Percentiles rank a stretch among this genome's conserved stretches.
Conservation (phyloP, 2,113 vertebrate species). For the Natator depressus region DNA sequence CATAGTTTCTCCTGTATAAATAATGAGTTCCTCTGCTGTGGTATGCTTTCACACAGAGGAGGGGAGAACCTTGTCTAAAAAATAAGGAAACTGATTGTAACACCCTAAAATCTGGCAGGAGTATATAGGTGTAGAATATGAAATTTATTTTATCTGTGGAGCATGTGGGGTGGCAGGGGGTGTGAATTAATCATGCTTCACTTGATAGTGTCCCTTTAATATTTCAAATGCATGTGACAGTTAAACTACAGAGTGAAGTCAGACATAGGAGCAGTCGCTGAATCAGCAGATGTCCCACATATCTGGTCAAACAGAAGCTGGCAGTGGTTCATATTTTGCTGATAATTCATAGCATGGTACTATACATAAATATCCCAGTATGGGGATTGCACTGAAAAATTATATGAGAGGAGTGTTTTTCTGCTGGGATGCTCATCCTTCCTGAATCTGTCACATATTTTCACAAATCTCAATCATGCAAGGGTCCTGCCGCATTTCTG, state of each 20-base stretch:
- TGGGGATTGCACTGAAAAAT: too few species aligned
- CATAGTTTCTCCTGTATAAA: background rate
- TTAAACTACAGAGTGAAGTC: background rate
- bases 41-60: background rate
- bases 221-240: background rate
- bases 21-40: background rate
- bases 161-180: background rate
- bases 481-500: background rate
- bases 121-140: background rate
- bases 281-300: background rate
- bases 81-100: background rate
- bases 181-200: background rate
- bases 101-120: background rate
- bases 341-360: background rate
- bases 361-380: background rate
- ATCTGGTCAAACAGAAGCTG: background rate
- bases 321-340: background rate
- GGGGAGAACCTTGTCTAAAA: background rate
- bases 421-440: background rate
- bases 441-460: background rate
- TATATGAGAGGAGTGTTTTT: background rate
- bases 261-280: background rate
- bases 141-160: background rate
- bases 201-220: rapidly evolving
- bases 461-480: background rate